Base-by-base conservation (phyloP, 2,888 invertebrate species). In the Therioaphis trifolii region DNA sequence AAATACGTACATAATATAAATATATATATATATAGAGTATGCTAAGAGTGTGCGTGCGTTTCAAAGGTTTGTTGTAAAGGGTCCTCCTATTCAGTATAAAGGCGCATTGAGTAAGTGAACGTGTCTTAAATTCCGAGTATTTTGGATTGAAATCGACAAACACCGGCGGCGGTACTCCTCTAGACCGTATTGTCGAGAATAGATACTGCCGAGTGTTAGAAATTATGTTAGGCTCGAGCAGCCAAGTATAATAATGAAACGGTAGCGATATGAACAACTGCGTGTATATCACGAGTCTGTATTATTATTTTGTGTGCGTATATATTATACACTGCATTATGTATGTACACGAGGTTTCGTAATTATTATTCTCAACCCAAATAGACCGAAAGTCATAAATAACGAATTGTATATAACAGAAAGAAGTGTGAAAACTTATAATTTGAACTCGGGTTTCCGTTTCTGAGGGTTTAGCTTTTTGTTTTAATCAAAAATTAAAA, bases 401-500 rank as follows among this genome's bases (percentile, higher is more conserved):
- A 49, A 72, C 49, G 29, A 72, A 27, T 29, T 5, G 43, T 4
- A 69, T 69, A 14, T 0, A 21, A 21, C 21, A 43, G 1, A 21
- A 18, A 35, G 15, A 72, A 12, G 35, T 55, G 52, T 21, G 52
- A 72, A 72, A 72, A 52, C 12, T 35, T 35, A 21, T 52, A 35
- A n/a, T 52, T 72, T 14, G 7, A 27, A 29, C 11, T 49, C 2
- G 27, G 14, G 1, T 7, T 55, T 35, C 14, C 2, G n/a, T 11
- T 43, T 21, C 11, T 4, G 29, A 21, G 29, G 12, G 46, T 63
- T 63, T 29, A 7, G 27, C 24, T 76, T 75, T 43, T 24, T 18
- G 7, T 58, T 49, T 76, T 63, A 63, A 76, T 76, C 63, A 63
- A 63, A 63, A 46, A 29, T 63, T 76, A 21, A 76, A 76, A 78